Evolutionary conservation across 1,140 invertebrate genomes (phyloP).

Genomic region (Solen grandis): DNA sequence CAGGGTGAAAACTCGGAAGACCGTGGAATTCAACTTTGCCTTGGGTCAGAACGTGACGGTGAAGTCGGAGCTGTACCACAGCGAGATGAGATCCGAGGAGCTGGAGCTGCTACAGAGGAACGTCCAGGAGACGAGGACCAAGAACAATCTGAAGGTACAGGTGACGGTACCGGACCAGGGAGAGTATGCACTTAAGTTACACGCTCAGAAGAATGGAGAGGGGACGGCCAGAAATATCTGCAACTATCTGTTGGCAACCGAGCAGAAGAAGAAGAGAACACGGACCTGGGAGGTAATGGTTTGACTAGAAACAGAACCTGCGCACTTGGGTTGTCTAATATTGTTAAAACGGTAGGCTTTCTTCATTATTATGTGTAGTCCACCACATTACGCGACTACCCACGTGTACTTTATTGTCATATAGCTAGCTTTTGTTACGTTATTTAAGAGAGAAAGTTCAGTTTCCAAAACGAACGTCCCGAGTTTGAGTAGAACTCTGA

Average conservation of each 20-base stretch:
- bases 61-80: constrained; percentile 24
- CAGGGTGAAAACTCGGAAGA: not conserved
- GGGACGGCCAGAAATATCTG: constrained; percentile 43
- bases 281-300: constrained; percentile 38
- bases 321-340: not conserved
- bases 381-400: not conserved
- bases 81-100: not conserved
- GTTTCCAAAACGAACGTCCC: too few relatives aligned
- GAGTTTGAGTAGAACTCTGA: too few relatives aligned
- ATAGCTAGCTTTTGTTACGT: too few relatives aligned
- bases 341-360: not conserved
- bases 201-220: constrained; percentile 19
- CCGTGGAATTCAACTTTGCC: constrained; percentile 31
- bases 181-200: constrained; percentile 49
- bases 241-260: constrained; percentile 51
- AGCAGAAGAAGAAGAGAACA: constrained; percentile 36
- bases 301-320: not conserved
- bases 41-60: constrained; percentile 18
- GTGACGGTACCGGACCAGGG: constrained; percentile 50
- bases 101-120: not conserved
- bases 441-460: too few relatives aligned
- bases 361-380: not conserved
- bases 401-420: too few relatives aligned
- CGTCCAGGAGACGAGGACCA: constrained; percentile 13
- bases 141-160: constrained; percentile 26